These are phyloP conservation scores for Temnothorax nylanderi DNA, from an alignment of 1,140 invertebrate genomes.

Conservation along the genomic window DNA sequence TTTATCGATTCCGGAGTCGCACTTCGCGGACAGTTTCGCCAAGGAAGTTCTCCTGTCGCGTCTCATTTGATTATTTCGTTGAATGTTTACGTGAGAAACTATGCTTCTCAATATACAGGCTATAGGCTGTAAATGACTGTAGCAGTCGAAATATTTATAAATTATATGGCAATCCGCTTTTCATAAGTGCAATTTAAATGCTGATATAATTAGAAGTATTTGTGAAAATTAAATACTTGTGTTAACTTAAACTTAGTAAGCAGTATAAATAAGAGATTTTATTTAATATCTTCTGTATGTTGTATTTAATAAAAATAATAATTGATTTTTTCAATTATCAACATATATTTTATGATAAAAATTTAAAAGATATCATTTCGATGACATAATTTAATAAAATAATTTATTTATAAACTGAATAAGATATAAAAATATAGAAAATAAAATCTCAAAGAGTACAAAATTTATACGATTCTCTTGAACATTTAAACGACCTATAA, in stretches of 20 bases:
- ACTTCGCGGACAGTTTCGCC: neutral
- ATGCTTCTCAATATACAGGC: neutral
- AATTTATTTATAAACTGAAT: conserved; percentile 14
- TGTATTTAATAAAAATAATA: neutral
- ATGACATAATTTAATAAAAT: neutral
- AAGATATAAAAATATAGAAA: neutral
- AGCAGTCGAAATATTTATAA: neutral
- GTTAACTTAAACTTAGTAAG: neutral
- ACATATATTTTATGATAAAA: no score
- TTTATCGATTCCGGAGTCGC: conserved; percentile 12
- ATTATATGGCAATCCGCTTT: neutral
- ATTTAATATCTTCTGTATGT: neutral
- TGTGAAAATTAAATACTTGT: neutral
- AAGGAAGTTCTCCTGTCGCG: neutral
- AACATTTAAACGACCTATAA: neutral
- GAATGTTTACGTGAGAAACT: conserved; percentile 11
- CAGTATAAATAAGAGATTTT: neutral
- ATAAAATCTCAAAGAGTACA: neutral
- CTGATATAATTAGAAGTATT: conserved; percentile 5
- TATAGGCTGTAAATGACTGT: neutral
- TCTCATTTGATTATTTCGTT: conserved; percentile 8
- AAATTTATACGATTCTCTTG: neutral
- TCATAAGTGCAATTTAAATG: neutral
- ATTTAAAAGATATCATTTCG: no score
- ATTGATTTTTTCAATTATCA: neutral